Evolutionary conservation across 2,888 invertebrate genomes (phyloP).

Genomic region (Polia nebulosa): DNA sequence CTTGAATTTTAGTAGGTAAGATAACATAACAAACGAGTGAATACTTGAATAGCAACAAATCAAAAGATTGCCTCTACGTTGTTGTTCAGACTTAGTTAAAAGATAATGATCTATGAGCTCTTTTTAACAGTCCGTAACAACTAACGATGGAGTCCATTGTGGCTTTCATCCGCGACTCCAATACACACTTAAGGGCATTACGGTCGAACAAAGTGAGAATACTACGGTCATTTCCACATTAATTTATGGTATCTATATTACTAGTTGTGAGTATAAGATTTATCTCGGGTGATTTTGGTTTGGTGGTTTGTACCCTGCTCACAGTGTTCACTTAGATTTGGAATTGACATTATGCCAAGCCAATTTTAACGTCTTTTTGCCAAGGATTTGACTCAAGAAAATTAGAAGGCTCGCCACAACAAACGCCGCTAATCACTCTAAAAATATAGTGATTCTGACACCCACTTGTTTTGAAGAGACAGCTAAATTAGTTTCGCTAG

Average conservation of each 20-base stretch:
- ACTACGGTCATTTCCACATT: slow-evolving; percentile 37
- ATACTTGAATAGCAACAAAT: slow-evolving; percentile 19
- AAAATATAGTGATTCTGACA: slow-evolving; percentile 18
- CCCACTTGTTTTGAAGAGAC: not conserved
- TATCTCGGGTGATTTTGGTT: slow-evolving; percentile 23
- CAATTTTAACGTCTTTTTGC: slow-evolving; percentile 8
- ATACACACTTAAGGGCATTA: slow-evolving; percentile 28
- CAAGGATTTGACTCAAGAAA: not conserved
- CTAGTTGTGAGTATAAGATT: slow-evolving; percentile 36
- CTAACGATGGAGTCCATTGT: slow-evolving; percentile 29
- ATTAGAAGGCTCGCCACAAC: not conserved
- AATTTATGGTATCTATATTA: slow-evolving; percentile 35
- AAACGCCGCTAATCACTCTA: slow-evolving; percentile 5
- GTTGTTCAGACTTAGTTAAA: slow-evolving; percentile 6
- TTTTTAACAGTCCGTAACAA: slow-evolving; percentile 14
- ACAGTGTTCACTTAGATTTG: slow-evolving; percentile 16
- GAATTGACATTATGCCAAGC: not conserved
- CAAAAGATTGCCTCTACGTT: not conserved
- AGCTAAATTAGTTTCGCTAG: slow-evolving; percentile 13
- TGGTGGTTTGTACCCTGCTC: slow-evolving; percentile 1
- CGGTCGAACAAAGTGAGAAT: slow-evolving; percentile 32
- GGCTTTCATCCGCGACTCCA: slow-evolving; percentile 12
- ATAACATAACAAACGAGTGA: slow-evolving; percentile 11
- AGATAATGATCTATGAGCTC: slow-evolving; percentile 19
- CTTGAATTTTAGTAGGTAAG: slow-evolving; percentile 30